These are phyloP conservation scores for Drosophila murphyi DNA, from an alignment of 1,140 invertebrate genomes.

Conservation along the genomic window DNA sequence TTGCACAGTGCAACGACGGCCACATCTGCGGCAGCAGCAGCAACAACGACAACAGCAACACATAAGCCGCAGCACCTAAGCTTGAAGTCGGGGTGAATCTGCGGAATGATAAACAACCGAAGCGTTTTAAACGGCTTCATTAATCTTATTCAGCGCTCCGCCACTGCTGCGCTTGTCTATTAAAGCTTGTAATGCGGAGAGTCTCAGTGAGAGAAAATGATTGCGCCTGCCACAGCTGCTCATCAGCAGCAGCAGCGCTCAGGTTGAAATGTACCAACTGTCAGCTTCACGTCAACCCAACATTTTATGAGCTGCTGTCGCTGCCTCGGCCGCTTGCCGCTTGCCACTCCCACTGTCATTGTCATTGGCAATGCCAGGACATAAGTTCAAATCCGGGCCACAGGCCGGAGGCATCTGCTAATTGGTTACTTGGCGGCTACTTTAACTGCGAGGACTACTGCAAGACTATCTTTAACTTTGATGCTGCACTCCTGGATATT, in stretches of 20 bases:
- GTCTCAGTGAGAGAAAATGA: slow-evolving; percentile 22
- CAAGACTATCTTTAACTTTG: no score
- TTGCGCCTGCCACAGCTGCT: slow-evolving; percentile 41
- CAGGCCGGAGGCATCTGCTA: slow-evolving; percentile 6
- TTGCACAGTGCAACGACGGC: slow-evolving; percentile 51
- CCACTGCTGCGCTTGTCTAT: slow-evolving; percentile 73
- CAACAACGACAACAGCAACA: slow-evolving; percentile 27
- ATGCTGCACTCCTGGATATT: no score
- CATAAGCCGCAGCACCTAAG: slow-evolving; percentile 66
- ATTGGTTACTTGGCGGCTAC: background rate
- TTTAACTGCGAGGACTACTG: background rate
- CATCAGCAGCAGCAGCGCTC: slow-evolving; percentile 50
- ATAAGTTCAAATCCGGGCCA: background rate
- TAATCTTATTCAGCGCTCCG: slow-evolving; percentile 78
- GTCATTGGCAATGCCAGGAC: slow-evolving; percentile 19
- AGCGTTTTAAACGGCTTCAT: slow-evolving; percentile 83
- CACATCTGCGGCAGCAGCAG: slow-evolving; percentile 35
- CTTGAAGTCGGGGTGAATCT: slow-evolving; percentile 34
- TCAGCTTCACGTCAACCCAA: slow-evolving; percentile 76
- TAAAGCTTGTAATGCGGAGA: slow-evolving; percentile 75
- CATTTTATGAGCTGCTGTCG: slow-evolving; percentile 77
- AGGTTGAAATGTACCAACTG: slow-evolving; percentile 74
- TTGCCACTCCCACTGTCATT: slow-evolving; percentile 1
- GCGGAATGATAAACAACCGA: slow-evolving; percentile 81
- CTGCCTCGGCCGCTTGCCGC: background rate